Base-by-base conservation (phyloP, 2,888 invertebrate species). In the Sialis fuliginosa region DNA sequence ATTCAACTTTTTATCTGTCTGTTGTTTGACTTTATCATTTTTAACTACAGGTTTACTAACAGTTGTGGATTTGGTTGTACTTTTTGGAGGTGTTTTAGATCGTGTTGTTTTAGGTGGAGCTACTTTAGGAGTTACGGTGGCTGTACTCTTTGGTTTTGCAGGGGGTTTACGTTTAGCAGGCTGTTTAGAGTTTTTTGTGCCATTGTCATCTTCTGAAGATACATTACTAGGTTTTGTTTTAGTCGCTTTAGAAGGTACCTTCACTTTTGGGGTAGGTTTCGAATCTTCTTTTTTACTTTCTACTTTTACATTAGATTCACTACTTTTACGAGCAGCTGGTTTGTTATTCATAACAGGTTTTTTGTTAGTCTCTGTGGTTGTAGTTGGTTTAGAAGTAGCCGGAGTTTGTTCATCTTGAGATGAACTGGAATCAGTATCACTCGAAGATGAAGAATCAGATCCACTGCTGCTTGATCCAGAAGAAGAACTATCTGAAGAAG, bases 381-480 rank as follows among this genome's bases (percentile, higher is more conserved):
- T 54, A 44, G 55, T 57, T 30, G 57, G 53, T 51, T 60, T 62
- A 39, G 57, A 54, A 7, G 32, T 32, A 2, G 61, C 30, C 33
- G 49, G 50, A 46, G 48, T 45, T 49, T 60, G 60, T 39, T 56
- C 69, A 39, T 65, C 68, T 48, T 63, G 65, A 1, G 68, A 75
- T 2, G 70, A 69, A 1, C 80, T 79, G 1, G 82, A 79, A 52
- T 84, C 84, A 0, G 78, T 76, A 53, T 82, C 85, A 54, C 78
- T 80, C 37, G 78, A 76, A 3, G 75, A 78, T 0, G 75, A 80
- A 4, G 80, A 79, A 39, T 76, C 82, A 0, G 81, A 79, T 47
- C 75, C 77, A 50, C 77, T 79, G 1, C 81, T 75, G 0, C 79
- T 79, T 49, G 78, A 79, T 37, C 76, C 79, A 55, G 81, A 81